phyloP scores from a whole-genome alignment of 1,140 invertebrate species.

The Zaprionus vittiger region DNA sequence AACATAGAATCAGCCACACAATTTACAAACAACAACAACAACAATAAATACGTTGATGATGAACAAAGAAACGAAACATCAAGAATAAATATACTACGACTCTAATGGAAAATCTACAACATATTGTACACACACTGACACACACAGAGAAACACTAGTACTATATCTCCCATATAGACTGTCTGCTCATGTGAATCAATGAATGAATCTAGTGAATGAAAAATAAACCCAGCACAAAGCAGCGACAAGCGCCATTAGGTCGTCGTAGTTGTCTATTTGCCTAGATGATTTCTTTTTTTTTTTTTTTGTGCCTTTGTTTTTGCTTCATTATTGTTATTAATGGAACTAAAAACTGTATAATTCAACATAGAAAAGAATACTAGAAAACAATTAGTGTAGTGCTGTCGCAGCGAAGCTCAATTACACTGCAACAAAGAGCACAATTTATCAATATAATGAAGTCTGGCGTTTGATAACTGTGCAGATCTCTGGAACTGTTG shows the following conservation, averaged over 20 bases:
- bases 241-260: conserved; percentile 58
- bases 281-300: conserved; percentile 22
- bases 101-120: conserved; percentile 60
- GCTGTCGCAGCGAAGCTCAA: neutral
- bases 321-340: conserved; percentile 44
- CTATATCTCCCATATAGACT: conserved; percentile 6
- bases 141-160: conserved; percentile 5
- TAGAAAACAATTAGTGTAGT: neutral
- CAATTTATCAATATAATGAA: neutral
- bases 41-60: conserved; percentile 29
- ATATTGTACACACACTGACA: conserved; percentile 23
- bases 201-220: conserved; percentile 72
- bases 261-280: conserved; percentile 44
- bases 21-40: conserved; percentile 24
- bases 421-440: conserved; percentile 16
- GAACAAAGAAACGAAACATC: conserved; percentile 52
- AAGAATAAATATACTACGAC: conserved; percentile 44
- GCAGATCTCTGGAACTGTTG: neutral
- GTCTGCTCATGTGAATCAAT: conserved; percentile 62
- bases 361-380: conserved; percentile 16
- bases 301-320: conserved; percentile 17
- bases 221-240: conserved; percentile 53
- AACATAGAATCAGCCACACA: conserved; percentile 37
- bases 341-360: conserved; percentile 56
- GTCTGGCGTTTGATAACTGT: neutral